Conservation (phyloP, 2,888 invertebrate species). For the Phalera bucephala region DNA sequence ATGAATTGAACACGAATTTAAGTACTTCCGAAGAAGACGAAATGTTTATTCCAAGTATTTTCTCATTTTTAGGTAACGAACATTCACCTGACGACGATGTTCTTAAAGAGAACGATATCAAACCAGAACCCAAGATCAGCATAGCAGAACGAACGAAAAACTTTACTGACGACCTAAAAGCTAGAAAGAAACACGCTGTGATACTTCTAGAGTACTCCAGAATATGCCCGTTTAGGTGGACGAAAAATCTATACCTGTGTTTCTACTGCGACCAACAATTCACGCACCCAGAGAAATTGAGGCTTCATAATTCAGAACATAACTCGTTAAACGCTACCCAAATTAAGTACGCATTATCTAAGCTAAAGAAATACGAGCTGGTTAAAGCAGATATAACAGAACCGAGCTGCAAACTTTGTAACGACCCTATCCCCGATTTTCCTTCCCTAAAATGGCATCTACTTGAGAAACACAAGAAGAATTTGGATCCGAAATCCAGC, state of each 20-base stretch:
- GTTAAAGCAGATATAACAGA: constrained; percentile 68
- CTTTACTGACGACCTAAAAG: constrained; percentile 44
- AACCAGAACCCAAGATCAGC: constrained; percentile 14
- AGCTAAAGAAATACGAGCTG: constrained; percentile 60
- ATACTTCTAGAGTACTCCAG: constrained; percentile 57
- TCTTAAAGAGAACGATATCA: constrained; percentile 15
- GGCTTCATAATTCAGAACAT: constrained; percentile 52
- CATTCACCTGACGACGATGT: constrained; percentile 26
- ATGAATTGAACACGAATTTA: no score
- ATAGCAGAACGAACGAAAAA: constrained; percentile 31
- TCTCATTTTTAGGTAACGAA: constrained; percentile 72
- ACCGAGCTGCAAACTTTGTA: constrained; percentile 57
- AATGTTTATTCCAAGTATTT: constrained; percentile 48
- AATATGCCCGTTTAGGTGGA: constrained; percentile 71
- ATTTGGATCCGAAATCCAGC: constrained; percentile 44
- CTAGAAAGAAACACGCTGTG: constrained; percentile 50
- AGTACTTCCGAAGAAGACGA: no score
- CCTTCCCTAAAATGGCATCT: constrained; percentile 55
- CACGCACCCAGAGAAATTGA: constrained; percentile 50
- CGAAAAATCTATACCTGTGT: constrained; percentile 64
- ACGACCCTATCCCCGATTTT: constrained; percentile 41
- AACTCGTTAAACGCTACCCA: constrained; percentile 25
- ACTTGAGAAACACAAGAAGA: constrained; percentile 47
- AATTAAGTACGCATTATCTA: constrained; percentile 48
- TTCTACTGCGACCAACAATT: constrained; percentile 64